A percentile compares a stretch with the other conserved stretches of the same genome.
These are phyloP conservation scores for Cavia porcellus DNA, from an alignment of 2,113 vertebrate species.

Conservation along the genomic window DNA sequence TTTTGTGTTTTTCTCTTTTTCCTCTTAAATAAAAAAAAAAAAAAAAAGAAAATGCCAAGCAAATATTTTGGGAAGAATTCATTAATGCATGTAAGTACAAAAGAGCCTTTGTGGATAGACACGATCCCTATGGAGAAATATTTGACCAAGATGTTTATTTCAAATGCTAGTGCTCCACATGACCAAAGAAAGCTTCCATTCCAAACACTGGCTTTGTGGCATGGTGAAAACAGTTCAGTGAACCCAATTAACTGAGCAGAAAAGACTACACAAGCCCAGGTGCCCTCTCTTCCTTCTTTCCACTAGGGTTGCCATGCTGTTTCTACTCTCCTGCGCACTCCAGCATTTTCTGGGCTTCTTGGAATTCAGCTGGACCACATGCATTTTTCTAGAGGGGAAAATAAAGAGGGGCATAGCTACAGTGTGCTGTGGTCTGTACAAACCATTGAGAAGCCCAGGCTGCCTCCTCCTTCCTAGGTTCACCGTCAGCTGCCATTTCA, in stretches of 20 bases:
- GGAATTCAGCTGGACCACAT: background rate
- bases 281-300: slow-evolving; percentile 42
- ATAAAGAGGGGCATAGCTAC: background rate
- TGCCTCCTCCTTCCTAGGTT: background rate
- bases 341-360: slow-evolving; percentile 37
- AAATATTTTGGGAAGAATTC: slow-evolving; percentile 71
- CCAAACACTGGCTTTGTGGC: slow-evolving; percentile 75
- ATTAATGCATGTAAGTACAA: background rate
- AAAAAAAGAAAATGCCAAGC: slow-evolving; percentile 42
- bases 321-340: slow-evolving; percentile 39
- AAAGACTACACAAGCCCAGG: slow-evolving; percentile 56
- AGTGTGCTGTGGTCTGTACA: background rate
- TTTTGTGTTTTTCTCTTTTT: too few species aligned
- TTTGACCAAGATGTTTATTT: slow-evolving; percentile 78
- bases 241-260: slow-evolving; percentile 74
- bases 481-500: background rate
- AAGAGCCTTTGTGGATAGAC: slow-evolving; percentile 50
- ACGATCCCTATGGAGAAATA: slow-evolving; percentile 65
- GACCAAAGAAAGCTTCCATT: slow-evolving; percentile 59
- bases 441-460: background rate
- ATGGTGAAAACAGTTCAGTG: slow-evolving; percentile 66
- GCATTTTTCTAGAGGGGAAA: slow-evolving; percentile 5
- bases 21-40: slow-evolving; percentile 32
- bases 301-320: background rate
- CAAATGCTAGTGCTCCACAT: slow-evolving; percentile 63